A percentile compares a stretch with the other conserved stretches of the same genome.
Conservation (phyloP, 2,113 vertebrate genomes). For the Gila orcuttii region DNA sequence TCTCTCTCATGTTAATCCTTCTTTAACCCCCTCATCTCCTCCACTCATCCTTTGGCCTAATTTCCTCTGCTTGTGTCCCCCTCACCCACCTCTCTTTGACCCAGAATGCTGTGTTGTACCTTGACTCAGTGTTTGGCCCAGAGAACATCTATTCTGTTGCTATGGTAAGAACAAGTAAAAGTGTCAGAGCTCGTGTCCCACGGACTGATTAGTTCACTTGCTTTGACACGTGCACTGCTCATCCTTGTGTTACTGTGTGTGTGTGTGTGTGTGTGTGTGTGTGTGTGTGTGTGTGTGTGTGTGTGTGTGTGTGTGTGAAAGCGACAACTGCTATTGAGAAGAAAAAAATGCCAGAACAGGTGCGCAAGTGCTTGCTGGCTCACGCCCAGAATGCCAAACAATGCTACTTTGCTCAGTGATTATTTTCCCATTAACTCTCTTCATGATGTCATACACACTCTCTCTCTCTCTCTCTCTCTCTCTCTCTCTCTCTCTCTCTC, state of each 20-base stretch:
- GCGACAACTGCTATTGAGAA: neutral
- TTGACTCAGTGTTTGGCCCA: slow-evolving; percentile 75
- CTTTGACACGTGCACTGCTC: neutral
- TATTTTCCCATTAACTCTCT: neutral
- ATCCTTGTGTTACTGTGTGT: neutral
- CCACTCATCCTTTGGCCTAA: slow-evolving; percentile 60
- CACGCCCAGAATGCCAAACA: neutral
- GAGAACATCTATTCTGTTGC: slow-evolving; percentile 70
- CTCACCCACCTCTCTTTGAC: slow-evolving; percentile 52
- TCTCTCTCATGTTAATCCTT: slow-evolving; percentile 62
- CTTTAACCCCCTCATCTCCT: slow-evolving; percentile 54
- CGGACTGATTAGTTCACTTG: neutral
- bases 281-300: slow-evolving; percentile 18
- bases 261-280: slow-evolving; percentile 12
- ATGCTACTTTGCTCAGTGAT: slow-evolving; percentile 8
- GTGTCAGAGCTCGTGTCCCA: slow-evolving; percentile 1
- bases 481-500: neutral
- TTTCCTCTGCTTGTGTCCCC: slow-evolving; percentile 58
- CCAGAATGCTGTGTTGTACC: slow-evolving; percentile 74
- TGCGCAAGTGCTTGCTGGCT: slow-evolving; percentile 12
- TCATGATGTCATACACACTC: slow-evolving; percentile 27
- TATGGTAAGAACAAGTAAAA: slow-evolving; percentile 72
- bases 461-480: neutral
- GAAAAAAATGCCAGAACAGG: slow-evolving; percentile 11
- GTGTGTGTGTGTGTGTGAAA: slow-evolving; percentile 29